Evolutionary conservation across 1,140 invertebrate genomes (phyloP), one percentile per base, ranked within the genome.

Genomic region (Zophobas atratus): DNA sequence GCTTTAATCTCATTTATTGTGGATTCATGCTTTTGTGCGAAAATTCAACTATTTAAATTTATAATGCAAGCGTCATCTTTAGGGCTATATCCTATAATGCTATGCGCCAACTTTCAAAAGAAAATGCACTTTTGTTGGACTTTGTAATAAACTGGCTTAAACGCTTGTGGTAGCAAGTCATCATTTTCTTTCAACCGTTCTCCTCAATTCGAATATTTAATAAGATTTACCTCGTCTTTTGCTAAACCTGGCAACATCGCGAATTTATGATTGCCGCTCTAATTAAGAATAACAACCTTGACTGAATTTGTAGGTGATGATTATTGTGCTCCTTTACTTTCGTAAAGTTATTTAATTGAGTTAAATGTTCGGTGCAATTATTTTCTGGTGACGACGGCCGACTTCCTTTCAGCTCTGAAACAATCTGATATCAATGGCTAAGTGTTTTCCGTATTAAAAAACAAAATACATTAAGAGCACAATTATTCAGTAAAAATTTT

Each of bases 1-100:
- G 56, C 34, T 60, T 60, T 60, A 60, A 60, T 60, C 56, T 60
- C 56, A 60, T 60, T 60, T 60, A 60, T 60, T 60, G 56, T 60
- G 56, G 38, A 60, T 60, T 60, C 56, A 60, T 60, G 56, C 56
- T 60, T 60, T 60, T 60, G 56, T 60, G 38, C 56, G 35, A 60
- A 60, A 60, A 60, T 60, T 60, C 56, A 60, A 32, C 35, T 60
- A 60, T 60, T 60, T 60, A 60, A 60, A 60, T 60, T 60, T 60
- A 0, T 36, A 60, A 39, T 60, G 36, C 5, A 38, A 0, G 38
- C 35, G 33, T 55, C 35, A 34, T 55, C 53, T 55, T 55, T 20
- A 20, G 20, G 20, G 20, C 20, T 20, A 20, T 20, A 20, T 20
- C 20, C 20, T 20, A 20, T 20, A 20, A 20, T 20, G 20, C 20